phyloP scores from a whole-genome alignment of 1,140 invertebrate species.

The Bombus superbus region DNA sequence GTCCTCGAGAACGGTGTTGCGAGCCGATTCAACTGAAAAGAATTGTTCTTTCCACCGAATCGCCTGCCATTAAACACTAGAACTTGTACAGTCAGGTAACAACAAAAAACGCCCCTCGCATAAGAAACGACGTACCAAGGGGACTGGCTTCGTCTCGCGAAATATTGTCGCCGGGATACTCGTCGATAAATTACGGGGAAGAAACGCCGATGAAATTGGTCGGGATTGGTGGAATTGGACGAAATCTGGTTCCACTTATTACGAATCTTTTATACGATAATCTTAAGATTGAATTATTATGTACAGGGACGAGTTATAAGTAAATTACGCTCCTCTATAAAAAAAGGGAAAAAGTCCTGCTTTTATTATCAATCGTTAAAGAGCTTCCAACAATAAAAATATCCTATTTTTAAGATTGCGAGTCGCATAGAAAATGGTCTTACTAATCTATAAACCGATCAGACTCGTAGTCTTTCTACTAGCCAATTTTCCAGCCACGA shows the following conservation, averaged over 20 bases:
- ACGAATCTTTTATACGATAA: not conserved
- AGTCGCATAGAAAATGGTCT: no score
- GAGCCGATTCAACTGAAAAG: conserved; percentile 62
- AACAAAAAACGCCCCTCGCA: conserved; percentile 18
- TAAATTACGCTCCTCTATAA: no score
- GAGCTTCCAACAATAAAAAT: no score
- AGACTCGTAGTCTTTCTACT: no score
- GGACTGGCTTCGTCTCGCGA: not conserved
- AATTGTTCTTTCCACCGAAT: conserved; percentile 64
- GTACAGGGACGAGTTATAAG: no score
- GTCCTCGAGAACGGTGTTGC: conserved; percentile 31
- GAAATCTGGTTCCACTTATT: not conserved
- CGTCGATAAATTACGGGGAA: not conserved
- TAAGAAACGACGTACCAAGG: conserved; percentile 16
- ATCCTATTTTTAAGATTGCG: no score
- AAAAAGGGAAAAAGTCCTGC: no score
- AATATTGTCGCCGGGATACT: conserved; percentile 33
- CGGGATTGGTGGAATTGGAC: not conserved
- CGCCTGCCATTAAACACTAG: conserved; percentile 51
- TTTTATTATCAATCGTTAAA: no score
- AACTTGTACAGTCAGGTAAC: conserved; percentile 22
- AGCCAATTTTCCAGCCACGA: no score
- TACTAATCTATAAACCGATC: no score
- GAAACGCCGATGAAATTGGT: not conserved
- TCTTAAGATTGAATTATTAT: no score